Conservation (phyloP, 2,888 invertebrate species). For the Orthosia gracilis region DNA sequence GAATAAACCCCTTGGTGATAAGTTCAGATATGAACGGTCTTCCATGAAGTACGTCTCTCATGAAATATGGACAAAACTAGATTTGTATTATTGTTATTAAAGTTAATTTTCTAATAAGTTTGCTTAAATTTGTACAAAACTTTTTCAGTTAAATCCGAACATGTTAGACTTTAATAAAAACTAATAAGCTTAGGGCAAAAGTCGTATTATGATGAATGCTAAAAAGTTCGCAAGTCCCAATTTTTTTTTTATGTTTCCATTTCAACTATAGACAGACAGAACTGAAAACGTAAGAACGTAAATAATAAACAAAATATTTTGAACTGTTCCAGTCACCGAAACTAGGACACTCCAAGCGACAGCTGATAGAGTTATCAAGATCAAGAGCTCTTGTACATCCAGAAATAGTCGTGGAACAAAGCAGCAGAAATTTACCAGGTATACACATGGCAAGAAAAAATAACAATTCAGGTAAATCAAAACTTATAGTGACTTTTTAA, state of each 20-base stretch:
- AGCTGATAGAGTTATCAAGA: conserved; percentile 16
- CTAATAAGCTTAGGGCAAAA: too few relatives aligned
- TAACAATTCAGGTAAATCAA: conserved; percentile 33
- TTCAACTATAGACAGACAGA: background rate
- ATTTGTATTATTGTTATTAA: too few relatives aligned
- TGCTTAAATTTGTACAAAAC: too few relatives aligned
- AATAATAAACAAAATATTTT: background rate
- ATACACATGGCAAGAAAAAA: conserved; percentile 36
- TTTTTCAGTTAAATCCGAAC: too few relatives aligned
- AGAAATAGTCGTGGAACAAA: conserved; percentile 12
- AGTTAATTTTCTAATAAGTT: too few relatives aligned
- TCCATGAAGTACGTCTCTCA: background rate
- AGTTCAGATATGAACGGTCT: background rate
- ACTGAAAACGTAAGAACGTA: background rate
- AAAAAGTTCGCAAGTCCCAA: too few relatives aligned
- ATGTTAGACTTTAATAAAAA: too few relatives aligned
- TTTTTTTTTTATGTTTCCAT: too few relatives aligned
- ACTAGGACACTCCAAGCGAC: conserved; percentile 4
- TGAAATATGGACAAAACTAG: background rate
- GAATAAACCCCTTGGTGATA: background rate
- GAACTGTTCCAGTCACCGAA: conserved; percentile 21
- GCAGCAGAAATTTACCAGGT: conserved; percentile 26
- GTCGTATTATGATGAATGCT: too few relatives aligned
- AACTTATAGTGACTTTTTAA: too few relatives aligned
- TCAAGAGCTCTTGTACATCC: background rate